Percentiles rank a stretch among this genome's conserved stretches.
These are phyloP conservation scores for Coranthus polyacanthus DNA, from an alignment of 2,797 vertebrate genomes.

Conservation along the genomic window DNA sequence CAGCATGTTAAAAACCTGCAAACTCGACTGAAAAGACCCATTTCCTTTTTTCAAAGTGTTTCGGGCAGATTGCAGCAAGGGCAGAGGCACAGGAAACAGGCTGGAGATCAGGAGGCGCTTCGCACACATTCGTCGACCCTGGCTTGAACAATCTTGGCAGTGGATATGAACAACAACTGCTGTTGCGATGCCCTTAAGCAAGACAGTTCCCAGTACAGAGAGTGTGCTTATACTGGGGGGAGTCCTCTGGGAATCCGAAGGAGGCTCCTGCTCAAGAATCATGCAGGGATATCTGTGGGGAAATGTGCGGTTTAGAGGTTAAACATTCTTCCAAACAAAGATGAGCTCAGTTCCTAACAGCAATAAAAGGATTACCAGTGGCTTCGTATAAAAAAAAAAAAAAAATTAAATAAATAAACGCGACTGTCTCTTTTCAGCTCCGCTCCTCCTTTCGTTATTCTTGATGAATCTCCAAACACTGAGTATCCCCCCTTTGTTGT, in stretches of 20 bases:
- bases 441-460: constrained; percentile 11
- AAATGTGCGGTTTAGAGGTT: constrained; percentile 20
- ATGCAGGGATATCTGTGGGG: background rate
- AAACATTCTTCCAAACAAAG: background rate
- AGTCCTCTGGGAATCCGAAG: constrained; percentile 2
- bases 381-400: too few species aligned
- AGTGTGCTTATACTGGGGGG: background rate
- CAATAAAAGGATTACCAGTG: too few species aligned
- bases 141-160: constrained; percentile 31
- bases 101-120: constrained; percentile 33
- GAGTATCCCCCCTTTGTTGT: constrained; percentile 45
- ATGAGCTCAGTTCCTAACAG: background rate
- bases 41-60: constrained; percentile 8
- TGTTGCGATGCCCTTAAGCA: constrained; percentile 45
- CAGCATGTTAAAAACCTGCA: constrained; percentile 1
- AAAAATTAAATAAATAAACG: background rate
- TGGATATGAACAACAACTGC: constrained; percentile 5
- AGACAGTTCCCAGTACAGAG: constrained; percentile 1
- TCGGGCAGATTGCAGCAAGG: constrained; percentile 5
- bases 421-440: constrained; percentile 13
- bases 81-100: constrained; percentile 5
- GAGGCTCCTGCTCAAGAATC: background rate
- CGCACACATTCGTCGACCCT: constrained; percentile 15
- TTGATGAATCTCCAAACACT: constrained; percentile 22
- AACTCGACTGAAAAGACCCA: background rate